phyloP scores from a whole-genome alignment of 2,888 invertebrate species.

The Chloromyia formosa region DNA sequence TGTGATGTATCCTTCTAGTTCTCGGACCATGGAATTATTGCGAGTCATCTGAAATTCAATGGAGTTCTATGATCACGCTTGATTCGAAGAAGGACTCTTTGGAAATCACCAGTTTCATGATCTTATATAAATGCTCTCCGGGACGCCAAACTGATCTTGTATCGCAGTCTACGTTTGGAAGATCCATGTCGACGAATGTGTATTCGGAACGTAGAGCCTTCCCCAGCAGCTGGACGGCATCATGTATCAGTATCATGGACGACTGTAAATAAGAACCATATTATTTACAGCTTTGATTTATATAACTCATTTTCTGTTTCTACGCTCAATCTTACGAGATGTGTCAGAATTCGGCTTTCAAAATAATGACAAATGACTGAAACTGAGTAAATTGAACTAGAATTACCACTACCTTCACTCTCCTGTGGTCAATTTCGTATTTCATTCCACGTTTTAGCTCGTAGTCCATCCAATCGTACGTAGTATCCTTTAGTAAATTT shows the following conservation, averaged over 20 bases:
- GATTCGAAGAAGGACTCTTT: too few species aligned
- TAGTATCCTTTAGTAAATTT: constrained; percentile 61
- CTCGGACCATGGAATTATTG: constrained; percentile 33
- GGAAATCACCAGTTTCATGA: constrained; percentile 64
- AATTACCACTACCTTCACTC: constrained; percentile 41
- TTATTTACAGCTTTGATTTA: background rate
- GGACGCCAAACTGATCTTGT: constrained; percentile 63
- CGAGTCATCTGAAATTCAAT: constrained; percentile 13
- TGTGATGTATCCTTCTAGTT: constrained; percentile 35
- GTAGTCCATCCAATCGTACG: constrained; percentile 65
- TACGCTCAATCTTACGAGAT: too few species aligned
- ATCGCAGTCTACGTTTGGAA: constrained; percentile 53
- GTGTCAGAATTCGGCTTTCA: too few species aligned
- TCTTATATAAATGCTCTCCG: constrained; percentile 70
- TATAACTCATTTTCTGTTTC: background rate
- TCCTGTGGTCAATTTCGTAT: constrained; percentile 18
- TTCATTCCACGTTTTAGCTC: constrained; percentile 40
- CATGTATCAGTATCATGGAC: constrained; percentile 72
- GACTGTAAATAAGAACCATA: constrained; percentile 62
- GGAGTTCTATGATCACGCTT: background rate
- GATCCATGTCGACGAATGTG: constrained; percentile 48
- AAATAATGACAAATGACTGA: too few species aligned
- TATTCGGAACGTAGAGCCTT: constrained; percentile 64
- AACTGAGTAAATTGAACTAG: too few species aligned
- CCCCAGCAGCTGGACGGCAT: constrained; percentile 71